phyloP scores from a whole-genome alignment of 2,888 invertebrate species.

The Harpalus rubripes region DNA sequence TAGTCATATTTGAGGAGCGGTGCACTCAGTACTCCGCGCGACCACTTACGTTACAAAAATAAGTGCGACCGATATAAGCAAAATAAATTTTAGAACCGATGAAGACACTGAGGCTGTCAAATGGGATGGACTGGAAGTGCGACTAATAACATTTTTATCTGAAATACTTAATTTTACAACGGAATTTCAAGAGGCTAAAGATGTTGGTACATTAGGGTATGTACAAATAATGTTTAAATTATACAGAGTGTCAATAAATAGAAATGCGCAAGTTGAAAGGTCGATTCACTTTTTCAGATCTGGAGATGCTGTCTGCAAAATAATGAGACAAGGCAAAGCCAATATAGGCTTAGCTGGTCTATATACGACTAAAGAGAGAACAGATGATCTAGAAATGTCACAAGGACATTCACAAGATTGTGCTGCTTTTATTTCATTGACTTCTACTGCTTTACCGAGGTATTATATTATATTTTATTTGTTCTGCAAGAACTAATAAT shows the following conservation, averaged over 20 bases:
- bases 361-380: slow-evolving; percentile 81
- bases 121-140: slow-evolving; percentile 89
- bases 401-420: slow-evolving; percentile 86
- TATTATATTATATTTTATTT: slow-evolving; percentile 70
- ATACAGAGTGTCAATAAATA: too few relatives aligned
- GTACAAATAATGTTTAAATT: slow-evolving; percentile 21
- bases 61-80: too few relatives aligned
- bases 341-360: slow-evolving; percentile 87
- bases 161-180: slow-evolving; percentile 85
- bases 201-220: slow-evolving; percentile 77
- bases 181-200: slow-evolving; percentile 83
- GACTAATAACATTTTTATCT: slow-evolving; percentile 82
- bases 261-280: too few relatives aligned
- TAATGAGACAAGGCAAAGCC: slow-evolving; percentile 79
- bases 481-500: too few relatives aligned
- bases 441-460: slow-evolving; percentile 89
- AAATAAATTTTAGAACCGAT: slow-evolving; percentile 71
- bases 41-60: too few relatives aligned
- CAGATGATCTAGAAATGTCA: slow-evolving; percentile 81
- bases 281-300: slow-evolving; percentile 76
- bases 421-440: slow-evolving; percentile 87
- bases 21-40: too few relatives aligned
- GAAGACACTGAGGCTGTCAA: slow-evolving; percentile 77
- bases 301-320: slow-evolving; percentile 81
- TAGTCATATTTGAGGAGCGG: too few relatives aligned